Evolutionary conservation across 35 echinoderm and acorn worm genomes (phyloP).

Genomic region (Chiridota heheva): DNA sequence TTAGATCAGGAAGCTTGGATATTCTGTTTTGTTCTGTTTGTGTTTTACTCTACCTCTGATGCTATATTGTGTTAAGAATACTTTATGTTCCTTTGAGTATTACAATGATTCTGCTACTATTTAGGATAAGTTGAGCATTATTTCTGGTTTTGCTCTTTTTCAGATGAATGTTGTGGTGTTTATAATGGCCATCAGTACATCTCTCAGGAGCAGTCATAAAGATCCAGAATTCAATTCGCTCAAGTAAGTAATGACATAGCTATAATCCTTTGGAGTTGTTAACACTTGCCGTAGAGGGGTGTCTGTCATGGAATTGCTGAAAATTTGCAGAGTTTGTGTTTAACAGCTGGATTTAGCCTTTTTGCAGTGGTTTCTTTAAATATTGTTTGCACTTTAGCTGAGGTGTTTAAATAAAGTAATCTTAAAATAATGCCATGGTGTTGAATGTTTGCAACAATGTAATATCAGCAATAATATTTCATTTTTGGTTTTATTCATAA

Average conservation of each 20-base stretch:
- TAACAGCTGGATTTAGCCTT: no score
- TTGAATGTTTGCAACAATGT: no score
- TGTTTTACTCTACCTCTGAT: not conserved
- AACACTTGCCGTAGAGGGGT: not conserved
- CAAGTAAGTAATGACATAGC: conserved; percentile 61
- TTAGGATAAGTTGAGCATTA: not conserved
- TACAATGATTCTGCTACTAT: not conserved
- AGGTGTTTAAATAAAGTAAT: no score
- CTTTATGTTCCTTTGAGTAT: conserved; percentile 17
- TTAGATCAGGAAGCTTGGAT: no score
- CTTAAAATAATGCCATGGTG: no score
- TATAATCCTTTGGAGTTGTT: not conserved
- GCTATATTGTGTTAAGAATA: not conserved
- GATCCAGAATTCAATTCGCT: conserved; percentile 82
- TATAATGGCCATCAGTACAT: conserved; percentile 81
- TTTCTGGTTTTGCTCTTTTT: conserved; percentile 19
- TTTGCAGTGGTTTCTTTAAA: no score
- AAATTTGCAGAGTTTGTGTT: no score
- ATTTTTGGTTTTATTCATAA: no score
- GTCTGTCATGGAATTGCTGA: no score
- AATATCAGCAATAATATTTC: no score
- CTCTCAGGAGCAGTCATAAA: conserved; percentile 56
- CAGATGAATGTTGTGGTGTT: conserved; percentile 94
- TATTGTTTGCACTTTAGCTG: no score
- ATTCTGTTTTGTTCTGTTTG: no score